Evolutionary conservation across 1,140 invertebrate genomes (phyloP).

Genomic region (Gryllus bimaculatus): DNA sequence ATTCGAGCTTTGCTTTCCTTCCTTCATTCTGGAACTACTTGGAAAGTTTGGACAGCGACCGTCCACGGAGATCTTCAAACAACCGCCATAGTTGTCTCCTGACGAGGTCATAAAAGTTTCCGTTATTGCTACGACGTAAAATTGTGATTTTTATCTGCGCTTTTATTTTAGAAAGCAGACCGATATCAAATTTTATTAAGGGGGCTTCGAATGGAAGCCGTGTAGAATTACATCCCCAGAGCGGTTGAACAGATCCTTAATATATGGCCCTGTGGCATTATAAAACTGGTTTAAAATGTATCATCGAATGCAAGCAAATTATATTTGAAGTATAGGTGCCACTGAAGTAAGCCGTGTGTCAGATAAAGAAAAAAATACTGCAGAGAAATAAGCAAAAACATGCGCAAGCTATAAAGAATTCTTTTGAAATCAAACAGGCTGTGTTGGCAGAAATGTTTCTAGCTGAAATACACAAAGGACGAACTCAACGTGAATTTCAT

Average conservation of each 20-base stretch:
- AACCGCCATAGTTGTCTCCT: not conserved
- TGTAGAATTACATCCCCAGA: not conserved
- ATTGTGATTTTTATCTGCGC: not conserved
- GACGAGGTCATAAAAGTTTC: not conserved
- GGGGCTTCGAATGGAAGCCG: not conserved
- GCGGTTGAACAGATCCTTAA: not conserved
- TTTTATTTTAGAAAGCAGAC: not conserved
- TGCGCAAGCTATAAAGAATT: too few relatives aligned
- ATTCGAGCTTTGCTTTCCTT: too few relatives aligned
- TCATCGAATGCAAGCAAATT: not conserved
- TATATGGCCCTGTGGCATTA: not conserved
- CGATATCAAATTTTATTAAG: not conserved
- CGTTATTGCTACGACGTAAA: not conserved
- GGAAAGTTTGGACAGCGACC: not conserved
- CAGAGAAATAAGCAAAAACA: not conserved
- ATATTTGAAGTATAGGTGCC: not conserved
- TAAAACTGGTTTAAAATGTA: constrained; percentile 1
- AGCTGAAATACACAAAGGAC: too few relatives aligned
- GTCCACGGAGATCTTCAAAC: not conserved
- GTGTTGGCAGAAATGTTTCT: too few relatives aligned
- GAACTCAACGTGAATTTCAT: too few relatives aligned
- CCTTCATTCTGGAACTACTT: not conserved
- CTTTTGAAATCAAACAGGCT: too few relatives aligned
- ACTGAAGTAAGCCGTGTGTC: not conserved
- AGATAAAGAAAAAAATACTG: not conserved